Percentiles rank a stretch among this genome's conserved stretches.
Evolutionary conservation across 2,888 invertebrate genomes (phyloP).

Genomic region (Lasioglossum pauxillum): DNA sequence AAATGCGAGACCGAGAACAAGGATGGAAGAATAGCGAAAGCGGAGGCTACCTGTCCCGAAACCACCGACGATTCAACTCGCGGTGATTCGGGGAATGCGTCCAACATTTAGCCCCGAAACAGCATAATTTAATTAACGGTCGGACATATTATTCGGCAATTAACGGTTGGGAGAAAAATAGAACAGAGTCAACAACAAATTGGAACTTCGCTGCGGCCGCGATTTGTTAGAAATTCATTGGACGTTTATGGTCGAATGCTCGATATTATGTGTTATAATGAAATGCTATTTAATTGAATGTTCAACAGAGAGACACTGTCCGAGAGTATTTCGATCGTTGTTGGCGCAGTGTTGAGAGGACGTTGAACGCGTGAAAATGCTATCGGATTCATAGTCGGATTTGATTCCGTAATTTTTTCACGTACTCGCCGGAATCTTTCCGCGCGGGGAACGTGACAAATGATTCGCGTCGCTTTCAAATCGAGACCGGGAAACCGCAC

Average conservation of each 20-base stretch:
- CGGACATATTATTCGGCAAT: slow-evolving; percentile 65
- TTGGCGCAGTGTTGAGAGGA: background rate
- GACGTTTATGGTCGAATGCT: background rate
- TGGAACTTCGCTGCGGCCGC: slow-evolving; percentile 15
- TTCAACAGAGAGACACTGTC: background rate
- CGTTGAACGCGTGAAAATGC: no score
- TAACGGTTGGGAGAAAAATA: slow-evolving; percentile 34
- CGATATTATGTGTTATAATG: background rate
- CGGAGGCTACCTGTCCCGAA: slow-evolving; percentile 23
- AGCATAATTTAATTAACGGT: slow-evolving; percentile 69
- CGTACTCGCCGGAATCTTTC: slow-evolving; percentile 6
- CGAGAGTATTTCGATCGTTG: no score
- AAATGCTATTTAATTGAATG: background rate
- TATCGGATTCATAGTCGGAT: background rate
- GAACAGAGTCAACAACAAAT: background rate
- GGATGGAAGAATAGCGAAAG: slow-evolving; percentile 25
- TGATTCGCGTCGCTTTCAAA: slow-evolving; percentile 35
- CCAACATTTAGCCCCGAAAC: slow-evolving; percentile 66
- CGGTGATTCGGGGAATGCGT: slow-evolving; percentile 51
- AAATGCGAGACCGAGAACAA: slow-evolving; percentile 10
- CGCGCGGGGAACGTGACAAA: slow-evolving; percentile 40
- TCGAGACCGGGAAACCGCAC: slow-evolving; percentile 3
- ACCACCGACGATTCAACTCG: slow-evolving; percentile 43
- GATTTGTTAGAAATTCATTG: background rate
- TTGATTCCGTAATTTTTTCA: slow-evolving; percentile 15